phyloP scores from a whole-genome alignment of 2,113 vertebrate species.

The Oreocharis arfaki region DNA sequence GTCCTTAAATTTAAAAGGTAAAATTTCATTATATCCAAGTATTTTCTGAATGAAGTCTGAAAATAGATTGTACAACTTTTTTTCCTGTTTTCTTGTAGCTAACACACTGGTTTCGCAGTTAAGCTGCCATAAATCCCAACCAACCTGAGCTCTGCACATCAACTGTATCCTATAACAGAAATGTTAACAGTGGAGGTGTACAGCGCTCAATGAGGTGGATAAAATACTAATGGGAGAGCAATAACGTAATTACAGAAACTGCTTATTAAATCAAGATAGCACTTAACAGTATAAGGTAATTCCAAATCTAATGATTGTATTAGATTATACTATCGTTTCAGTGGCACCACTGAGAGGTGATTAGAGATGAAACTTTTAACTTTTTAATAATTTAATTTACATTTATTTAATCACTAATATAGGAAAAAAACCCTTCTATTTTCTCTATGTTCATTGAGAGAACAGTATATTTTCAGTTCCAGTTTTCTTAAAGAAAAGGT shows the following conservation, averaged over 20 bases:
- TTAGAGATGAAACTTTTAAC: neutral
- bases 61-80: neutral
- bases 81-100: neutral
- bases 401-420: neutral
- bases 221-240: neutral
- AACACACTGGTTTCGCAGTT: neutral
- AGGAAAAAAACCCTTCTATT: neutral
- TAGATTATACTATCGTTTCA: neutral
- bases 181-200: neutral
- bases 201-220: neutral
- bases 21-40: neutral
- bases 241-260: neutral
- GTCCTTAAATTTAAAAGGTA: neutral
- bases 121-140: neutral
- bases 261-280: conserved; percentile 2
- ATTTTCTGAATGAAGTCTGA: neutral
- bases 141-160: neutral
- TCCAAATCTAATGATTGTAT: neutral
- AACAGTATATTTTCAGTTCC: neutral
- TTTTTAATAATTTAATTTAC: neutral
- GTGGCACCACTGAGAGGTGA: neutral
- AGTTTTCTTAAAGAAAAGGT: neutral
- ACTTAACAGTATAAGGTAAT: neutral
- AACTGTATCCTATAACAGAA: neutral
- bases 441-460: neutral